Base-by-base conservation (phyloP, 2,888 invertebrate species). In the Agrotis clavis region DNA sequence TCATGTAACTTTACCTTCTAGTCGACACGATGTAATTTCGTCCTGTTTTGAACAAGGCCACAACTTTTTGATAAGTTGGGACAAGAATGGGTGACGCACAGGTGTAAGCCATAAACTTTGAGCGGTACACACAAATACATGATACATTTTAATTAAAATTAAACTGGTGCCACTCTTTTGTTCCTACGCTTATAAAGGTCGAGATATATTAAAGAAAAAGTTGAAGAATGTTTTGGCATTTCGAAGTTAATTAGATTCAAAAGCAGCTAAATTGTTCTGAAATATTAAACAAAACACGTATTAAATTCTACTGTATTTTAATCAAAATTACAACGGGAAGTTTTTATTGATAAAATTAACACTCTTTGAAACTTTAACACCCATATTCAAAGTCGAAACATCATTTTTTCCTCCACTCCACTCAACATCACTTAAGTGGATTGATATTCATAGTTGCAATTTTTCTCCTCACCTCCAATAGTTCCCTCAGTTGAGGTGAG, bases 1-100 rank as follows among this genome's bases (percentile, higher is more conserved):
- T 56, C 56, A 56, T 64, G 66, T 76, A 74, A 77, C 50, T 80
- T 65, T 57, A 35, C n/a, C 67, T 75, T 66, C 71, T 63, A 63
- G 57, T 63, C 65, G 53, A 59, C 51, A 60, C 65, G 74, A 74
- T 85, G 85, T 86, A 88, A 88, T 85, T 86, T 83, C 73, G 85
- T 84, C 84, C 84, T 59, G 79, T 84, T 78, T 82, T 74, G 78
- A 82, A 86, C 85, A 81, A 85, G 85, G 79, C 86, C 82, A 68
- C 87, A 88, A 89, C 86, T 89, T 89, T 85, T 82, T 78, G 83
- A 86, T 70, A 82, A 73, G 73, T 82, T 82, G 59, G 71, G 74
- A 82, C 77, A 79, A 81, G 83, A 82, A 81, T 81, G 83, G 79
- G 77, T 77, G 78, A 77, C 61, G 61, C 62, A 64, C 79, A 84